Percentiles rank a stretch among this genome's conserved stretches.
phyloP scores from a whole-genome alignment of 2,888 invertebrate genomes.

The Spisula solida region DNA sequence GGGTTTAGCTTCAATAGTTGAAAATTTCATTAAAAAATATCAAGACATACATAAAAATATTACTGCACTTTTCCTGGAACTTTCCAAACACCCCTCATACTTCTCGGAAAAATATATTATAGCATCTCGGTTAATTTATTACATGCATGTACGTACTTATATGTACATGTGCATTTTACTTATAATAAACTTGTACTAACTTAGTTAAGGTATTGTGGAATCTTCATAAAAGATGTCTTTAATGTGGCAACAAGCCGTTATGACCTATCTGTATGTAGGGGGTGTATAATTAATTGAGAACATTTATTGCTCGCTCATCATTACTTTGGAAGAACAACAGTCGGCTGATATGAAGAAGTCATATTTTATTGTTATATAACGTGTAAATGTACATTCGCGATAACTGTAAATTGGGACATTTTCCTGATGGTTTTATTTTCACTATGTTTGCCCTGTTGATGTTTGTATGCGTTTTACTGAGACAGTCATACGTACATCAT shows the following conservation, averaged over 20 bases:
- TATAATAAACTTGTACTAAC: too few species aligned
- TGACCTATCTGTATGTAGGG: background rate
- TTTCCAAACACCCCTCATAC: too few species aligned
- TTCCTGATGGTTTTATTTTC: background rate
- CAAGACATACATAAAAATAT: too few species aligned
- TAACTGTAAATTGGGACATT: background rate
- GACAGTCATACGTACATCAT: too few species aligned
- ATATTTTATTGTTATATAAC: background rate
- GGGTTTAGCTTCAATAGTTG: too few species aligned
- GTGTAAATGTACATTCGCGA: background rate
- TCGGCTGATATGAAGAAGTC: background rate
- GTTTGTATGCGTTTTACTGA: too few species aligned
- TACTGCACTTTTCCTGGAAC: too few species aligned
- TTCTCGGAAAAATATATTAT: background rate
- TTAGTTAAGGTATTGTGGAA: background rate
- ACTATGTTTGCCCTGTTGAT: too few species aligned
- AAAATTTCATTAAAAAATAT: too few species aligned
- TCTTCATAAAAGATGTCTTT: conserved; percentile 16
- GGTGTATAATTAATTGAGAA: background rate
- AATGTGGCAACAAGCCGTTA: background rate
- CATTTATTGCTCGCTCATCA: background rate
- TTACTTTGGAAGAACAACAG: background rate
- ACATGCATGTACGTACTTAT: background rate
- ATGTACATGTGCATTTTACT: background rate
- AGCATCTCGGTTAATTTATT: background rate